Conservation (phyloP, 2,797 vertebrate genomes). For the Acipenser oxyrinchus region DNA sequence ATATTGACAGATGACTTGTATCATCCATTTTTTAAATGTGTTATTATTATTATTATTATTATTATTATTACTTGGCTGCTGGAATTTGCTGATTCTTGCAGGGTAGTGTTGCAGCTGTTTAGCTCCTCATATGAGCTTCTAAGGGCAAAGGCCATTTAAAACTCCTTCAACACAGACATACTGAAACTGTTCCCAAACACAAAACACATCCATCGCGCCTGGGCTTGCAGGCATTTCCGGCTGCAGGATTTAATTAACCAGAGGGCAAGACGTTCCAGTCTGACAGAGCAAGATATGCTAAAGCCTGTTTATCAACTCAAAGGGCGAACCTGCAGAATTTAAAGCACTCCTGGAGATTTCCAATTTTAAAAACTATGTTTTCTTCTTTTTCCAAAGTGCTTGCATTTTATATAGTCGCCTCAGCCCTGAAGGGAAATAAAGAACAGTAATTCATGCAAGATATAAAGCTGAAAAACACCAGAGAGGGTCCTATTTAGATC, state of each 20-base stretch:
- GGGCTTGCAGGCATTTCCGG: not conserved
- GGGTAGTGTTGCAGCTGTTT: not conserved
- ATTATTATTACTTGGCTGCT: no score
- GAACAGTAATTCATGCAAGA: no score
- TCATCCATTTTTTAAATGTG: no score
- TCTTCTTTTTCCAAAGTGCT: not conserved
- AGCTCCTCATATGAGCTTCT: not conserved
- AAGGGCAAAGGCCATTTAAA: not conserved
- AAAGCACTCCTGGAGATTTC: not conserved
- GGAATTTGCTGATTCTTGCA: no score
- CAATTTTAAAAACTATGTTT: not conserved
- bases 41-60: no score
- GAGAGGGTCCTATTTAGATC: no score
- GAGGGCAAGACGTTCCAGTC: conserved; percentile 1
- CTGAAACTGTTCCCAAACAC: not conserved
- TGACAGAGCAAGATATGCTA: not conserved
- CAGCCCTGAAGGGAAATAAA: no score
- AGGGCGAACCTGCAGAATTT: not conserved
- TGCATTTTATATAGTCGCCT: no score
- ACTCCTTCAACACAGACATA: not conserved
- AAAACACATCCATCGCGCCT: not conserved
- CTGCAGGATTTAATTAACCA: conserved; percentile 1
- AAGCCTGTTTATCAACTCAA: not conserved
- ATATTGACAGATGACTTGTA: no score
- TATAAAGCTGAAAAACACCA: no score